Percentiles rank a stretch among this genome's conserved stretches.
Conservation (phyloP, 2,797 vertebrate genomes). For the Argentina silus region DNA sequence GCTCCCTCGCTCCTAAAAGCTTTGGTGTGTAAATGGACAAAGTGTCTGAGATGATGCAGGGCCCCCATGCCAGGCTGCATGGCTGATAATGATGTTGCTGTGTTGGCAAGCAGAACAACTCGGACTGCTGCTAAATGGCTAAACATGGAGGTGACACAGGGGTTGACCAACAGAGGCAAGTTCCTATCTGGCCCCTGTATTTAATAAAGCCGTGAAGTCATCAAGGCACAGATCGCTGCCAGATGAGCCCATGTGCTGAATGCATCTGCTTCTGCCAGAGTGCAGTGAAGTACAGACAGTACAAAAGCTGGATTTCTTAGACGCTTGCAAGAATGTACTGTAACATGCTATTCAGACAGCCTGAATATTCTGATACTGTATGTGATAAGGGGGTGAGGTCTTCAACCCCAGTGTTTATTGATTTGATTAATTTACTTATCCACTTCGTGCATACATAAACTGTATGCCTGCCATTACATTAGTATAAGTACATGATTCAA, state of each 20-base stretch:
- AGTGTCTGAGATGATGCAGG: constrained; percentile 72
- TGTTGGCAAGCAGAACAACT: constrained; percentile 63
- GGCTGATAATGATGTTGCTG: constrained; percentile 65
- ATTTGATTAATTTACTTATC: constrained; percentile 20
- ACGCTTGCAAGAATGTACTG: not conserved
- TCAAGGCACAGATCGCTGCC: constrained; percentile 44
- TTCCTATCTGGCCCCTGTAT: constrained; percentile 7
- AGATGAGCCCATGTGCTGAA: constrained; percentile 47
- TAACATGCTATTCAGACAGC: not conserved
- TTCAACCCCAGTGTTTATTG: not conserved
- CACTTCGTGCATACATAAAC: too few relatives aligned
- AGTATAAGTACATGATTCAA: constrained; percentile 20
- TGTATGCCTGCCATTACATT: constrained; percentile 11
- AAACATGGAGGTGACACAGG: constrained; percentile 51
- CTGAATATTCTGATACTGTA: not conserved
- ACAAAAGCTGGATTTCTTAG: not conserved
- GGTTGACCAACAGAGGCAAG: constrained; percentile 52
- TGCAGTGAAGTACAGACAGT: not conserved
- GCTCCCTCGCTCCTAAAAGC: constrained; percentile 64
- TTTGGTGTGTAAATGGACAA: constrained; percentile 68
- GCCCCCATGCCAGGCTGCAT: constrained; percentile 52
- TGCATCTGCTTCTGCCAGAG: constrained; percentile 45
- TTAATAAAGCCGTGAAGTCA: constrained; percentile 68
- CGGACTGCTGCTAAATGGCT: constrained; percentile 59
- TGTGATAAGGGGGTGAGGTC: not conserved